Evolutionary conservation across 2,113 vertebrate genomes (phyloP), one percentile per base, ranked within the genome.

Genomic region (Gambusia affinis): DNA sequence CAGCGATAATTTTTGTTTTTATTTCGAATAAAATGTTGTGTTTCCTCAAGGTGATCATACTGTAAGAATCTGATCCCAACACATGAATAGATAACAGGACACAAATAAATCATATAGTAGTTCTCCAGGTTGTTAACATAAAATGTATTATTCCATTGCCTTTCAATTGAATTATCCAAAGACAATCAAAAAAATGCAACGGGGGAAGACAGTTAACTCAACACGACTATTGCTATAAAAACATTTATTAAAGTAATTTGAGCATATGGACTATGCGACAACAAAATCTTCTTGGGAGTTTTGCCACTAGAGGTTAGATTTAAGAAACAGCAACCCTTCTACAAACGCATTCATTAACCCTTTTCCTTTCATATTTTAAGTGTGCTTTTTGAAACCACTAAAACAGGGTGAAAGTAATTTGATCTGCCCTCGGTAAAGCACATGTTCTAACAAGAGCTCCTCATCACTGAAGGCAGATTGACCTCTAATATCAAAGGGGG

Each of bases 401-500:
- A 76, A 74, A 78, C 82, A 82, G 80, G 73, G 72, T 72, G 75
- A 79, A 85, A 78, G 79, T 90, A 83, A 85, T 91, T 93, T 94
- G 85, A 93, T 93, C 91, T 89, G 78, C 79, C 83, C 87, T 78
- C 51, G 64, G 87, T 86, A 82, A 88, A 92, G 82, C 84, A 76
- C 82, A 86, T 65, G 81, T 39, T 82, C 72, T 87, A 81, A 87
- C 78, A 90, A 88, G 89, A 82, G 79, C 85, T 77, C 68, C 68
- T 85, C 82, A 82, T 90, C 91, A 89, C 86, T 74, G 79, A 80
- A 83, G 87, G 85, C 87, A 85, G 75, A 86, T 80, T 94, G 92
- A 93, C 90, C 92, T 93, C 87, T 80, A 84, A 89, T 88, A 91
- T 90, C 85, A 77, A 77, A 67, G 29, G 39, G 80, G 77, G 76